A percentile compares a stretch with the other conserved stretches of the same genome.
phyloP scores from a whole-genome alignment of 1,140 invertebrate genomes.

The Metaphire vulgaris region DNA sequence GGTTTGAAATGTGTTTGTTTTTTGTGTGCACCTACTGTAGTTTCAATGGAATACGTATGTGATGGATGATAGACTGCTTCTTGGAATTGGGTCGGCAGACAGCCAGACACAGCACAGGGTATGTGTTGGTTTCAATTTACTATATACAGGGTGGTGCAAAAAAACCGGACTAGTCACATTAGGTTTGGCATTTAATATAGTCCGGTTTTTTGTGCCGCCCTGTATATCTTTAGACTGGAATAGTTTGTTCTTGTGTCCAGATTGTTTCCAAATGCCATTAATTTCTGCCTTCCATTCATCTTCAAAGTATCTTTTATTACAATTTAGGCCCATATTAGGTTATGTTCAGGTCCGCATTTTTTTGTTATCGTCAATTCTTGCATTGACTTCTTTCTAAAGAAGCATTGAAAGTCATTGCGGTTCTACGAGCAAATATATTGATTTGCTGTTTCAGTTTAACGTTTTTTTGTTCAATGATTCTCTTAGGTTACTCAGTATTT shows the following conservation, averaged over 20 bases:
- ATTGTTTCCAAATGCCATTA: neutral
- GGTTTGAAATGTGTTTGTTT: too few relatives aligned
- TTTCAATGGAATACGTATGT: neutral
- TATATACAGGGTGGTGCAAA: too few relatives aligned
- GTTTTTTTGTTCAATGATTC: constrained; percentile 1
- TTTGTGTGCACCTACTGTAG: too few relatives aligned
- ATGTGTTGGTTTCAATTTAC: too few relatives aligned
- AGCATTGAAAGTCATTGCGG: neutral
- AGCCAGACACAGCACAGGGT: neutral
- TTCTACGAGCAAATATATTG: neutral
- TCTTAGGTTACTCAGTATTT: constrained; percentile 53
- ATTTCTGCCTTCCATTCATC: neutral
- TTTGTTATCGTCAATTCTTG: too few relatives aligned
- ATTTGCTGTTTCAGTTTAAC: neutral
- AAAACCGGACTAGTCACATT: neutral
- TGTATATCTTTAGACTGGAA: too few relatives aligned
- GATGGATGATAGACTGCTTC: neutral
- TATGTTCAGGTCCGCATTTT: neutral
- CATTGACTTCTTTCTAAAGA: too few relatives aligned
- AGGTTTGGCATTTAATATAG: neutral
- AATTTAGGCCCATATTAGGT: neutral
- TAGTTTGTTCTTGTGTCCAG: neutral
- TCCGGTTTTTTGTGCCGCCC: too few relatives aligned
- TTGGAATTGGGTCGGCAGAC: neutral
- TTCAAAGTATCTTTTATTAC: neutral